Evolutionary conservation across 2,888 invertebrate species (phyloP).

Genomic region (Crematogaster levior): DNA sequence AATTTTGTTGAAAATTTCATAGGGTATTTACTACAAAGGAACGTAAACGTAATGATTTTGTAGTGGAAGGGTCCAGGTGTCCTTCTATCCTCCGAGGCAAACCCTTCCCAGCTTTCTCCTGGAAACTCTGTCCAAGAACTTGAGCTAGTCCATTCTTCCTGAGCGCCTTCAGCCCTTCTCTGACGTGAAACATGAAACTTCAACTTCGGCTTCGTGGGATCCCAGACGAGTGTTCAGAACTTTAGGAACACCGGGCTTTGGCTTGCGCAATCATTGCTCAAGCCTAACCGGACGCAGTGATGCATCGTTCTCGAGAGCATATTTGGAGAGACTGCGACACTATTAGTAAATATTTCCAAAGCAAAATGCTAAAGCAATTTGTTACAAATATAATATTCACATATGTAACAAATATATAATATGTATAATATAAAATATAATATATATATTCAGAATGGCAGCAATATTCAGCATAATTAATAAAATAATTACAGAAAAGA

Average conservation of each 20-base stretch:
- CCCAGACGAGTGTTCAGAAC: slow-evolving; percentile 68
- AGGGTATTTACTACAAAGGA: slow-evolving; percentile 30
- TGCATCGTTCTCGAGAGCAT: slow-evolving; percentile 27
- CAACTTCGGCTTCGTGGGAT: slow-evolving; percentile 72
- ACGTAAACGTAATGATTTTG: slow-evolving; percentile 65
- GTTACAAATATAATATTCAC: too few species aligned
- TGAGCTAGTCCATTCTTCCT: slow-evolving; percentile 70
- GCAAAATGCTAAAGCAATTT: background rate
- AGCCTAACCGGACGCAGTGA: slow-evolving; percentile 48
- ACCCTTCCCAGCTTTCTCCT: slow-evolving; percentile 47
- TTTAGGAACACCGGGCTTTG: slow-evolving; percentile 63
- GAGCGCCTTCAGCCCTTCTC: slow-evolving; percentile 48
- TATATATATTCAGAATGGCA: background rate
- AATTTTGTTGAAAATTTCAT: slow-evolving; percentile 66
- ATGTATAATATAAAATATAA: background rate
- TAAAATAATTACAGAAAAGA: background rate
- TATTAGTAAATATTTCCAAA: slow-evolving; percentile 2
- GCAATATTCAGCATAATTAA: background rate
- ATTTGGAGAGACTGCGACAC: background rate
- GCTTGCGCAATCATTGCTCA: slow-evolving; percentile 69
- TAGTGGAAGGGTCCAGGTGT: slow-evolving; percentile 48
- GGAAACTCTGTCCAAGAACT: slow-evolving; percentile 69
- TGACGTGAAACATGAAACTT: slow-evolving; percentile 68
- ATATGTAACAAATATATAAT: background rate
- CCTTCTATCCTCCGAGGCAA: slow-evolving; percentile 41